Evolutionary conservation across 2,797 vertebrate genomes (phyloP).

Genomic region (Bovichtus diacanthus): DNA sequence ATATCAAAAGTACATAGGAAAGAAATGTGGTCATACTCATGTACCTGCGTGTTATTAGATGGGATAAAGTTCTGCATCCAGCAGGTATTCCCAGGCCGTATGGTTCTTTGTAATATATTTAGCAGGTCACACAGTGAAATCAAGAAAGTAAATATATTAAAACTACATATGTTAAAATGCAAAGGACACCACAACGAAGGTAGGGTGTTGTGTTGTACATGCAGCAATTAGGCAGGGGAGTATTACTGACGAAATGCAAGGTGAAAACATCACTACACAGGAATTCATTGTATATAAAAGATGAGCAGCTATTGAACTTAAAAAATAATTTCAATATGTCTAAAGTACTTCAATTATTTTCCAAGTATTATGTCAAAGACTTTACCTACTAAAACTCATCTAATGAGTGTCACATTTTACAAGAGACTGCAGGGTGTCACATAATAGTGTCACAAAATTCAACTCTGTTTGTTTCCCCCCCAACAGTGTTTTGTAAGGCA

Average conservation of each 20-base stretch:
- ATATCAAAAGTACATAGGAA: slow-evolving; percentile 25
- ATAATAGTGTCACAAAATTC: no score
- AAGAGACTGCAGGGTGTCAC: slow-evolving; percentile 6
- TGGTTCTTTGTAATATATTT: neutral
- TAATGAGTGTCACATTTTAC: no score
- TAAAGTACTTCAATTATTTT: neutral
- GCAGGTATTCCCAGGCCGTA: neutral
- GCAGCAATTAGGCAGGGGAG: no score
- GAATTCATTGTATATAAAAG: neutral
- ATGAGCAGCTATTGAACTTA: neutral
- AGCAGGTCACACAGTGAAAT: neutral
- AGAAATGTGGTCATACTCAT: slow-evolving; percentile 14
- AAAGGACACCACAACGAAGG: neutral
- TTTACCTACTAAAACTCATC: no score
- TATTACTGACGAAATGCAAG: neutral
- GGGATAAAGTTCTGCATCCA: neutral
- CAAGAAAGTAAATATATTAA: neutral
- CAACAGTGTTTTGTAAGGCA: neutral
- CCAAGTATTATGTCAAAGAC: no score
- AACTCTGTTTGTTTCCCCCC: neutral
- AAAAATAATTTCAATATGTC: neutral
- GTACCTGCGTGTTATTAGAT: neutral
- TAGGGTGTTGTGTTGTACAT: neutral
- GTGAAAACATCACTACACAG: neutral
- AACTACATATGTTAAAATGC: no score